Conservation (phyloP, 1,140 invertebrate species). For the Stegodyphus mimosarum region DNA sequence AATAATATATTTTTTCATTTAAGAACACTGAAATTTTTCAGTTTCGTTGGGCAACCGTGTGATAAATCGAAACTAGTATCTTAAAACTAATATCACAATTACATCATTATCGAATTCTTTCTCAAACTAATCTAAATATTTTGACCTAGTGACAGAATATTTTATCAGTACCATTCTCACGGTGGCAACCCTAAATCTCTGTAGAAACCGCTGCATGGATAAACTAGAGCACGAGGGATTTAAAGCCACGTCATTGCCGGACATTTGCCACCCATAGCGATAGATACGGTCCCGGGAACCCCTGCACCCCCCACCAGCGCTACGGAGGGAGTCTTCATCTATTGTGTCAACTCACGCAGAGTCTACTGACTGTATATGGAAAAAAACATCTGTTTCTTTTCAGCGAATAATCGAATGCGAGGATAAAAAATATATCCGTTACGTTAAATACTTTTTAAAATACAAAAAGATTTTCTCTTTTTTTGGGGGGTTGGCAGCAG, state of each 20-base stretch:
- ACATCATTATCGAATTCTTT: no score
- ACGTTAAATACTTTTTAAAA: slow-evolving; percentile 19
- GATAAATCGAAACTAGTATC: no score
- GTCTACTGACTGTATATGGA: slow-evolving; percentile 27
- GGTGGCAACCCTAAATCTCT: no score
- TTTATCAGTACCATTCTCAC: no score
- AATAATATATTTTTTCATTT: no score
- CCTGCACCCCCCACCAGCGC: neutral
- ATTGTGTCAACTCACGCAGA: slow-evolving; percentile 15
- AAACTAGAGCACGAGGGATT: slow-evolving; percentile 6
- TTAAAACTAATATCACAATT: no score
- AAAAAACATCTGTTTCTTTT: slow-evolving; percentile 54
- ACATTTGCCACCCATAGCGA: slow-evolving; percentile 48
- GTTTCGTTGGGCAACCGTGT: no score
- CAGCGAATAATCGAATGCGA: slow-evolving; percentile 36
- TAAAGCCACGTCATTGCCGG: slow-evolving; percentile 47
- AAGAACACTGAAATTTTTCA: no score
- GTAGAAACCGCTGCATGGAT: no score
- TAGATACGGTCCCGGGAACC: neutral
- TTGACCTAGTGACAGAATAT: no score
- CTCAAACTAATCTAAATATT: no score
- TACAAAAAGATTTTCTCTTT: neutral
- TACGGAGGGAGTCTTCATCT: slow-evolving; percentile 3
- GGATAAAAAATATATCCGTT: slow-evolving; percentile 1
- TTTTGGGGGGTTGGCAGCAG: neutral